Conservation (phyloP, 92 coral and sea anemone genomes). For the Paramuricea clavata region DNA sequence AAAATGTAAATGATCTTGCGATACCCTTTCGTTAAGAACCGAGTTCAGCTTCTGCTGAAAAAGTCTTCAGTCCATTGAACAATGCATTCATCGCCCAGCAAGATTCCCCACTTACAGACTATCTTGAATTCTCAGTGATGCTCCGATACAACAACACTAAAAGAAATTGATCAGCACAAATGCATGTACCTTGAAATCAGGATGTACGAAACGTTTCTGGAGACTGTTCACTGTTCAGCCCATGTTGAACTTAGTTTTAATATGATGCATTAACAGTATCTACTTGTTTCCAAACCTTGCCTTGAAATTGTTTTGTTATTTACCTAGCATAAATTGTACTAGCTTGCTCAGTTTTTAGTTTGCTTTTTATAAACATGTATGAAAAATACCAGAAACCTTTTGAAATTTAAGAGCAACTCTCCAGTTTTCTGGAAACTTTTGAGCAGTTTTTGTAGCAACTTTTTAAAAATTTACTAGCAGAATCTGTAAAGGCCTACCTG, state of each 20-base stretch:
- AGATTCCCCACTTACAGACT: constrained; percentile 23
- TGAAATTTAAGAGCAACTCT: neutral
- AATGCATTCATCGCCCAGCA: constrained; percentile 29
- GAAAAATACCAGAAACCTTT: constrained; percentile 11
- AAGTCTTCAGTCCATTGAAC: constrained; percentile 23
- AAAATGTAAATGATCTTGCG: too few relatives aligned
- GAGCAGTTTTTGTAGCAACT: neutral
- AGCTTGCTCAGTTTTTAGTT: neutral
- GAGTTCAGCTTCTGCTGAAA: constrained; percentile 24
- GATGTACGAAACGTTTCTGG: too few relatives aligned
- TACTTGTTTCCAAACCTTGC: constrained; percentile 3
- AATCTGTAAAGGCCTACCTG: too few relatives aligned
- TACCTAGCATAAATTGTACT: neutral
- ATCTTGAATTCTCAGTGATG: constrained; percentile 23
- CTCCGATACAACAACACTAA: constrained; percentile 4
- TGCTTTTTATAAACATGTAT: neutral
- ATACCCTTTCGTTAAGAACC: too few relatives aligned
- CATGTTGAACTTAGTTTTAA: constrained; percentile 36
- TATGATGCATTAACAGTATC: neutral
- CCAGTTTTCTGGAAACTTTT: too few relatives aligned
- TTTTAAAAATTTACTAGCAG: too few relatives aligned
- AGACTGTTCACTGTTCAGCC: too few relatives aligned
- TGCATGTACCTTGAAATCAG: neutral
- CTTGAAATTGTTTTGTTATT: constrained; percentile 9
- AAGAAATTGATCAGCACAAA: constrained; percentile 25